These are phyloP conservation scores for Idaea aversata DNA, from an alignment of 2,888 invertebrate genomes.

Conservation along the genomic window DNA sequence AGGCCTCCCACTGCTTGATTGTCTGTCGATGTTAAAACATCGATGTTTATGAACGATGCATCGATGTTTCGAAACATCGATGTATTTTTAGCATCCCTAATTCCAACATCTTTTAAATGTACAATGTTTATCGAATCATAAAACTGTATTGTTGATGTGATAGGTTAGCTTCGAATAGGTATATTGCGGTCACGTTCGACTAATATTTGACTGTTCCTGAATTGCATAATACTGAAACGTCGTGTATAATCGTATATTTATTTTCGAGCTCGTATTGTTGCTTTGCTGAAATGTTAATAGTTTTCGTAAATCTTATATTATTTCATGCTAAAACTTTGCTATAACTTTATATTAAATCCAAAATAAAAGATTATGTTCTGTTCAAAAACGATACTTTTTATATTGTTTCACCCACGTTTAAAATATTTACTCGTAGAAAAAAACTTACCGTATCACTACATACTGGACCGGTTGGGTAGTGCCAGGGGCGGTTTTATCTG, in stretches of 20 bases:
- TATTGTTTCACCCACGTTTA: too few species aligned
- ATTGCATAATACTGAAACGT: constrained; percentile 42
- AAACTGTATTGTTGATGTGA: constrained; percentile 14
- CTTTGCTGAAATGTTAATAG: not conserved
- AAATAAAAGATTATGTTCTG: too few species aligned
- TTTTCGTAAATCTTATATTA: not conserved
- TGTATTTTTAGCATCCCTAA: constrained; percentile 5
- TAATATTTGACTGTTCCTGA: constrained; percentile 55
- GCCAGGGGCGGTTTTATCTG: too few species aligned
- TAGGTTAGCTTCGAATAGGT: constrained; percentile 28
- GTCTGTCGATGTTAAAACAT: too few species aligned
- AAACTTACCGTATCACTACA: too few species aligned
- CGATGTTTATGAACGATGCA: too few species aligned
- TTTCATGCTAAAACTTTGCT: not conserved
- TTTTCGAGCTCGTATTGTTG: not conserved
- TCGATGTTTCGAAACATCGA: too few species aligned
- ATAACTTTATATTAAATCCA: not conserved
- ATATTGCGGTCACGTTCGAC: constrained; percentile 57
- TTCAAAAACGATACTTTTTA: too few species aligned
- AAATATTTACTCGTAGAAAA: too few species aligned
- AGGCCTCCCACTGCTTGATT: too few species aligned
- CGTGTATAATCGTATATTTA: constrained; percentile 44
- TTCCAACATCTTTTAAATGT: not conserved
- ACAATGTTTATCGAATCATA: not conserved
- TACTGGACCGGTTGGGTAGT: too few species aligned